Base-by-base conservation (phyloP, 2,113 vertebrate species). In the Cephalopholis sonnerati region DNA sequence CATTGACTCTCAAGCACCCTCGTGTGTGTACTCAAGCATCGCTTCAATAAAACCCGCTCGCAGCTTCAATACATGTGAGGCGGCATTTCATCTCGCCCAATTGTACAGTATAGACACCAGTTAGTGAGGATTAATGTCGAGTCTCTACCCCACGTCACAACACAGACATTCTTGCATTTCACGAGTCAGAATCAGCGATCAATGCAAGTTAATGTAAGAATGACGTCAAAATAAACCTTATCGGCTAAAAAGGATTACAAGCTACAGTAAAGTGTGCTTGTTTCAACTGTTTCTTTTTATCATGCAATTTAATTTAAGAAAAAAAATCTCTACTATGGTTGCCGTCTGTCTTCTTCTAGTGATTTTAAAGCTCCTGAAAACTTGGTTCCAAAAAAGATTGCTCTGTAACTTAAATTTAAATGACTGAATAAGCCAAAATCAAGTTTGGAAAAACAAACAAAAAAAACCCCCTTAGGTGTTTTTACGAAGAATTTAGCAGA, bases 131-230 rank as follows among this genome's bases (percentile, higher is more conserved):
- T 54, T 68, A 25, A 73, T 61, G 51, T 44, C 0, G 2, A 65
- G 22, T 53, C 27, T 81, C 16, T 17, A 13, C 22, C 48, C 0
- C n/a, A 80, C 71, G 58, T 79, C 80, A 71, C 50, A 17, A 69
- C 36, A 65, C 11, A 54, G 7, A 69, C 46, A 53, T 11, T 77
- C 69, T 70, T 76, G 65, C 77, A 66, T 83, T 83, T 81, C 24
- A 61, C 4, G 32, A 63, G 18, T 74, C 62, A 53, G 51, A 81
- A 79, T 54, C 41, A 41, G n/a, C 1, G 25, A 70, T 59, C 59
- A 67, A 53, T 81, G 53, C 46, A 79, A 86, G 61, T 75, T 62
- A 13, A 32, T 20, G 59, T 51, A 15, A 24, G 53, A 64, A 57
- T 53, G 4, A 68, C 25, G 29, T 74, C 10, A 57, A 74, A 84